Conservation (phyloP, 2,797 vertebrate species). For the Crocidura indochinensis region DNA sequence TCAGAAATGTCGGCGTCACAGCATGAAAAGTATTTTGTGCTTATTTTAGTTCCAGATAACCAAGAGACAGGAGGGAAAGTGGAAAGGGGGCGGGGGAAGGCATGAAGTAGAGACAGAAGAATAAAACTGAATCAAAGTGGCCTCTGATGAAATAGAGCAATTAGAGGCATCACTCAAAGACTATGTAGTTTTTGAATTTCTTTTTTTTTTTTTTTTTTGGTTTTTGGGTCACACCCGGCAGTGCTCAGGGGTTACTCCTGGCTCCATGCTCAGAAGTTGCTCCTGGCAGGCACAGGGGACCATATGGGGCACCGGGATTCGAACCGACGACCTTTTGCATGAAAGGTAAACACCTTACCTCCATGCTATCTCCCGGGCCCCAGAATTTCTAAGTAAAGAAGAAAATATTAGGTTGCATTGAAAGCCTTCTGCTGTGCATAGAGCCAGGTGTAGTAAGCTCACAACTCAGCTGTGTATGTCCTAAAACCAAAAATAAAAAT, state of each 20-base stretch:
- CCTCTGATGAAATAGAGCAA: not conserved
- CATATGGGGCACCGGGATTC: no score
- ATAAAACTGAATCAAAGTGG: not conserved
- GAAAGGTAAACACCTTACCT: no score
- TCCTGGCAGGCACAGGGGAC: no score
- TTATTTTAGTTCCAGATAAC: not conserved
- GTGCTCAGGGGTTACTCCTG: no score
- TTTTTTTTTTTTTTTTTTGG: not conserved
- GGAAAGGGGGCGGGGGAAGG: not conserved
- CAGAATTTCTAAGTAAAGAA: constrained; percentile 14
- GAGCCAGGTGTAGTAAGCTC: no score
- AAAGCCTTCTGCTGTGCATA: no score
- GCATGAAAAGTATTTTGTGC: not conserved
- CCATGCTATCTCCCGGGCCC: no score
- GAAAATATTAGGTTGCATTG: not conserved
- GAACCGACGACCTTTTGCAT: no score
- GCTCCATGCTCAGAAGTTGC: no score
- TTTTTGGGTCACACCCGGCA: no score
- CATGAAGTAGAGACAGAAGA: not conserved
- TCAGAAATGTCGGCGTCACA: constrained; percentile 18
- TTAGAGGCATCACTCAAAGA: constrained; percentile 20
- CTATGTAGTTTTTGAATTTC: not conserved
- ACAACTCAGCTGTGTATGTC: no score
- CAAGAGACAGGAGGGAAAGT: not conserved
- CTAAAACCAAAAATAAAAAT: not conserved